These are phyloP conservation scores for Odontothrips loti DNA, from an alignment of 2,888 invertebrate genomes.

Conservation along the genomic window DNA sequence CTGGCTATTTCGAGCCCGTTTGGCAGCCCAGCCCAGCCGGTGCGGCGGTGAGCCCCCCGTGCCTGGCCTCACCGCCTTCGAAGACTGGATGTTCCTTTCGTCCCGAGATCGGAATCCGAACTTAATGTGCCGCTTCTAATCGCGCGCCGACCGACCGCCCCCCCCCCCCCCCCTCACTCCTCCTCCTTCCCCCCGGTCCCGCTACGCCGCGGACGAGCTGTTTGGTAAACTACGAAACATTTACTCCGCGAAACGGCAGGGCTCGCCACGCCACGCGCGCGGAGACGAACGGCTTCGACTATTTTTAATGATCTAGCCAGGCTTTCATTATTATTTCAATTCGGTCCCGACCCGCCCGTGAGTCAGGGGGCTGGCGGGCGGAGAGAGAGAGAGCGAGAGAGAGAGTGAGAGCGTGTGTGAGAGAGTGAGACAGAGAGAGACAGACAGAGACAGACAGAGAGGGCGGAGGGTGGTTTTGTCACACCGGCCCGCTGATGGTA, in stretches of 20 bases:
- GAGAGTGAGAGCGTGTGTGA: not conserved
- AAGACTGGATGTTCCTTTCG: conserved; percentile 15
- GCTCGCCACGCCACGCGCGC: not conserved
- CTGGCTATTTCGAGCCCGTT: conserved; percentile 6
- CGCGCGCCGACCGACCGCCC: too few species aligned
- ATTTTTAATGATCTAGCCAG: conserved; percentile 15
- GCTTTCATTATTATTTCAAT: not conserved
- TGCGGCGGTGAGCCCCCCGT: not conserved
- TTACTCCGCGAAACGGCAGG: not conserved
- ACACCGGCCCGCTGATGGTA: too few species aligned
- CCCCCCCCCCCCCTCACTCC: too few species aligned
- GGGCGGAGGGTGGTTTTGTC: too few species aligned
- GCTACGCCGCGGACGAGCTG: conserved; percentile 2
- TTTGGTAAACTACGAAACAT: conserved; percentile 25
- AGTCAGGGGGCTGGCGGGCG: not conserved
- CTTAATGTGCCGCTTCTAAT: conserved; percentile 26
- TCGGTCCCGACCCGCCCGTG: not conserved
- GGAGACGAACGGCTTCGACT: conserved; percentile 5
- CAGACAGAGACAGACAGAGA: not conserved
- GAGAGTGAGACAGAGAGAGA: not conserved
- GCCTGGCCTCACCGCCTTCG: conserved; percentile 3
- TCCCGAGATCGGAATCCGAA: conserved; percentile 22
- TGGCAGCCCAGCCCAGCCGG: not conserved
- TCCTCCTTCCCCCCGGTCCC: not conserved
- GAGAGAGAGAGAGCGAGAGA: not conserved